These are phyloP conservation scores for Desmodus rotundus DNA, from an alignment of 2,113 vertebrate species.

Conservation along the genomic window DNA sequence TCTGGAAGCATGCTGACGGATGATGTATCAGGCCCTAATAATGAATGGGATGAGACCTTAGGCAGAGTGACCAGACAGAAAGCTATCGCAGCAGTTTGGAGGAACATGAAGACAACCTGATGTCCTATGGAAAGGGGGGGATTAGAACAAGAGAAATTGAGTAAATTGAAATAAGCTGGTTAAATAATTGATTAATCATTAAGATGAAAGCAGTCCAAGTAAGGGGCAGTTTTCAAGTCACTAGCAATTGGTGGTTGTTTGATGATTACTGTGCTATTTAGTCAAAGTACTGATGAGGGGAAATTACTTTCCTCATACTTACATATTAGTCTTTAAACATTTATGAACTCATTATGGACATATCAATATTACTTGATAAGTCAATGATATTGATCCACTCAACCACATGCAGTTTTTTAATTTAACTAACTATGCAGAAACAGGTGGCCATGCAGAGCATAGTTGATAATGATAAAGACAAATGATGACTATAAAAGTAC, in stretches of 20 bases:
- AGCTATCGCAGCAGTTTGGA: not conserved
- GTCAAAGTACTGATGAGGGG: not conserved
- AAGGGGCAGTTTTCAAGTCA: not conserved
- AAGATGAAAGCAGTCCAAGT: not conserved
- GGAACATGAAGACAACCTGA: not conserved
- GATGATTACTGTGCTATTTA: conserved; percentile 3
- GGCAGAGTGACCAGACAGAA: not conserved
- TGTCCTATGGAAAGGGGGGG: not conserved
- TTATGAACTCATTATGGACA: conserved; percentile 28
- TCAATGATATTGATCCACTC: conserved; percentile 55
- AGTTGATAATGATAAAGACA: conserved; percentile 1
- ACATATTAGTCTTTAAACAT: conserved; percentile 27
- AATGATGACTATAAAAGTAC: conserved; percentile 21
- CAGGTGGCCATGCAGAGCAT: not conserved
- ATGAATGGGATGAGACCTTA: not conserved
- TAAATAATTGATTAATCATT: not conserved
- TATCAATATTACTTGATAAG: conserved; percentile 26
- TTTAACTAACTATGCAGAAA: conserved; percentile 19
- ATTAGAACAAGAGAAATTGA: not conserved
- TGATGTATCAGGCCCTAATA: not conserved
- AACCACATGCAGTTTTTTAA: conserved; percentile 19
- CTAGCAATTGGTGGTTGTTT: not conserved
- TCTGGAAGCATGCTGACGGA: not conserved
- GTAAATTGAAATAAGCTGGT: not conserved
- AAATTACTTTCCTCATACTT: conserved; percentile 33